Base-by-base conservation (phyloP, 1,140 invertebrate genomes). In the Cylas formicarius region DNA sequence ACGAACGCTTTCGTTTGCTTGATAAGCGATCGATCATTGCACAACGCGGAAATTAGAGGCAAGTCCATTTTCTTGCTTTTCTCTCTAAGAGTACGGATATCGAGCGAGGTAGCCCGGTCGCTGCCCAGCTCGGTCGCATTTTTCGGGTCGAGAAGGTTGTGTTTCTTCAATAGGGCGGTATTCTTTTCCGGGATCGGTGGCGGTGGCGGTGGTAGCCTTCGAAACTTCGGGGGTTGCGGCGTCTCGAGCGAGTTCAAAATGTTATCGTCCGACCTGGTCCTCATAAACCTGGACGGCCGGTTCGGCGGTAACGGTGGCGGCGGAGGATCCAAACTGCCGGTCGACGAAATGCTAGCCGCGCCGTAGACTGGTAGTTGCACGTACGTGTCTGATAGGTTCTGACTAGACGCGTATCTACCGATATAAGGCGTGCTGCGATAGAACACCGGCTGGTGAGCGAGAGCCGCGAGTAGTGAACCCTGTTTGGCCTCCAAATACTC, bases 401-500 rank as follows among this genome's bases (percentile, higher is more conserved):
- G 80, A 57, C 81, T 81, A 3, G 81, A 84, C 4, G 82, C 78
- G 57, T 83, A 84, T 17, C 78, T 74, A 0, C 78, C 75, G 8
- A 88, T 68, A 57, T 82, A 87, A 0, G 85, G 84, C 0, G 84
- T 84, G 53, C 83, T 86, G 28, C 82, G 70, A 55, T 88, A 88
- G 41, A 88, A 75, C n/a, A 84, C 67, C 26, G 78, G 79, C 8
- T 72, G 71, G 4, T 73, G 71, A 3, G 74, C 75, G 66, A 79
- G 70, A 4, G 76, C 76, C 0, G 77, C 77, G 19, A 80, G 50
- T 4, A 80, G 55, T 0, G 76, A 80, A 2, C 82, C 83, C 56
- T 86, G 73, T 58, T 90, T 90, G 5, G 85, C 84, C 55, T 90
- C 87, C 52, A 89, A 74, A 64, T 91, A 91, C 60, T 92, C 88